phyloP scores from a whole-genome alignment of 2,797 vertebrate species.

The Alosa sapidissima region DNA sequence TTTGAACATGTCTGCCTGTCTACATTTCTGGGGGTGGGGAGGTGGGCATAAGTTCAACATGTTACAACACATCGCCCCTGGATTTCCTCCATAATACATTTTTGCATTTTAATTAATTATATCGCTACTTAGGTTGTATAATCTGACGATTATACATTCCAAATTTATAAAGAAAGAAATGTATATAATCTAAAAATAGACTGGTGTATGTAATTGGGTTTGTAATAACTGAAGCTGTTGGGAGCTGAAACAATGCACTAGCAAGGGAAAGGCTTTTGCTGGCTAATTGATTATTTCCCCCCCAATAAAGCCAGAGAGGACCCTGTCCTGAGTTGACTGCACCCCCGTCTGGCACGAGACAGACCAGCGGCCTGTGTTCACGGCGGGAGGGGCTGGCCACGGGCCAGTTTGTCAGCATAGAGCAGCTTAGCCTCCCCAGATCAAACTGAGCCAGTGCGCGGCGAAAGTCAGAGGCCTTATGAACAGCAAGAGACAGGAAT shows the following conservation, averaged over 20 bases:
- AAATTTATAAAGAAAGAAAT: neutral
- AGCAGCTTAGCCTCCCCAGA: constrained; percentile 42
- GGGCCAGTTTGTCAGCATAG: constrained; percentile 46
- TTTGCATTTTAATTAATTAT: neutral
- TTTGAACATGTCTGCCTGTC: neutral
- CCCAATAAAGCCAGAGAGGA: neutral
- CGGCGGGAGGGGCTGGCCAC: constrained; percentile 21
- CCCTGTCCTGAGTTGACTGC: constrained; percentile 34
- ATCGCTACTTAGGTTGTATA: neutral
- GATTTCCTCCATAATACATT: neutral
- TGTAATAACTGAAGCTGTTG: constrained; percentile 49
- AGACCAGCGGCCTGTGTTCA: constrained; percentile 22
- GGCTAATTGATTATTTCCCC: constrained; percentile 29
- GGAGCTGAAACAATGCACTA: neutral
- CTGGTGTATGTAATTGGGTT: constrained; percentile 17
- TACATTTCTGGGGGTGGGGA: neutral
- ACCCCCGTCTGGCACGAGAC: neutral
- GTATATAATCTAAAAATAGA: neutral
- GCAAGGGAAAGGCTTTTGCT: neutral
- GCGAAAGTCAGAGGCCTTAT: constrained; percentile 17
- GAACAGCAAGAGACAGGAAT: neutral
- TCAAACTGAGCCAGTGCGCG: constrained; percentile 37
- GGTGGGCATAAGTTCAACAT: neutral
- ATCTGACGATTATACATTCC: neutral
- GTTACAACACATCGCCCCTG: neutral